phyloP scores from a whole-genome alignment of 2,888 invertebrate species.

The Calliopum simillimum region DNA sequence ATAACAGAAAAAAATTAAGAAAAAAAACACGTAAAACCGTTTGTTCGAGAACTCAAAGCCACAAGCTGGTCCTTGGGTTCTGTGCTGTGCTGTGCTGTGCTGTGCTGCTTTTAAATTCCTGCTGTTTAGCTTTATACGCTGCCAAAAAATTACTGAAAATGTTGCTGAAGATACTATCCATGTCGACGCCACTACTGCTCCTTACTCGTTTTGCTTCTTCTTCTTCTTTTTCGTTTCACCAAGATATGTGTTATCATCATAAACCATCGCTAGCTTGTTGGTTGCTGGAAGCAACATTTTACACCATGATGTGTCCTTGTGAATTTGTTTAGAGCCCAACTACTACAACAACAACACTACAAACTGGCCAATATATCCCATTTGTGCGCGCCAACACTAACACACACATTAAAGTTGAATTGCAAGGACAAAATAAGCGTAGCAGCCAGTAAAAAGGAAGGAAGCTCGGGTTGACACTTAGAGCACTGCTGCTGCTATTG shows the following conservation, averaged over 20 bases:
- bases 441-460: not conserved
- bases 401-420: not conserved
- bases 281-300: constrained; percentile 5
- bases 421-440: constrained; percentile 12
- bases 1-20: too few relatives aligned
- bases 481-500: not conserved
- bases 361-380: not conserved
- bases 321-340: constrained; percentile 37
- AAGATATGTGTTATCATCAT: constrained; percentile 23
- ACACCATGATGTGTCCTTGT: constrained; percentile 42
- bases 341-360: not conserved
- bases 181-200: too few relatives aligned
- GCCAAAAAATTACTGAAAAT: too few relatives aligned
- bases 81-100: too few relatives aligned
- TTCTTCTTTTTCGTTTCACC: not conserved
- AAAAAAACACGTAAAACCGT: too few relatives aligned
- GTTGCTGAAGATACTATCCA: too few relatives aligned
- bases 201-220: not conserved
- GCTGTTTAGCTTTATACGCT: too few relatives aligned
- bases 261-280: constrained; percentile 41
- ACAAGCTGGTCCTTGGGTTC: too few relatives aligned
- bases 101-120: too few relatives aligned
- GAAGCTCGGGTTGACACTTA: not conserved
- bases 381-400: constrained; percentile 3
- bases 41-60: too few relatives aligned